These are phyloP conservation scores for Tyto alba DNA, from an alignment of 2,113 vertebrate genomes.

Conservation along the genomic window DNA sequence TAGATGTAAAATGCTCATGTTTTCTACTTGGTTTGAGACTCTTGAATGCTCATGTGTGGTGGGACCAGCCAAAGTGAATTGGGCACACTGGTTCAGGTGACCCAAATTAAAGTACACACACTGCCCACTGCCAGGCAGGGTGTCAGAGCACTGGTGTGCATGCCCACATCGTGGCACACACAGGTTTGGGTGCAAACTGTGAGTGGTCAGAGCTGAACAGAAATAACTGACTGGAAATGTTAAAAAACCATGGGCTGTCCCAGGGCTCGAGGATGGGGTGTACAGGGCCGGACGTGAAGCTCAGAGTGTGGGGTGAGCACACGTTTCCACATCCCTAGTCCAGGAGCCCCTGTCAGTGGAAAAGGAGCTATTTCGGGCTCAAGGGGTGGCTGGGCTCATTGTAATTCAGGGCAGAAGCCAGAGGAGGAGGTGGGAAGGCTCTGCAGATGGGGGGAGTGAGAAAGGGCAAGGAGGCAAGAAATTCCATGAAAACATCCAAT, in stretches of 20 bases:
- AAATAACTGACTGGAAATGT: not conserved
- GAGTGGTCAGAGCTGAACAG: not conserved
- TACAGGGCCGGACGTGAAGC: rapidly evolving
- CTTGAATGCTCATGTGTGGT: rapidly evolving
- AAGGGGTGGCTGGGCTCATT: not conserved
- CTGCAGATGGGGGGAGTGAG: not conserved
- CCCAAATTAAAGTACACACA: not conserved
- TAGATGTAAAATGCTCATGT: not conserved
- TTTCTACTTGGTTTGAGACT: not conserved
- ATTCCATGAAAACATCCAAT: not conserved
- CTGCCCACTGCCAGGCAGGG: rapidly evolving
- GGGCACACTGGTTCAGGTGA: rapidly evolving
- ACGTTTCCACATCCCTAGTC: rapidly evolving
- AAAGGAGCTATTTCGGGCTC: not conserved
- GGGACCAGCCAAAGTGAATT: not conserved
- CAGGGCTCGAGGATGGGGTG: rapidly evolving
- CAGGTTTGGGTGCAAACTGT: rapidly evolving
- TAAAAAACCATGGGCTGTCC: rapidly evolving
- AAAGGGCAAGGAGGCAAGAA: conserved; percentile 30
- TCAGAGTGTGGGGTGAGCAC: rapidly evolving
- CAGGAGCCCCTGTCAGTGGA: rapidly evolving
- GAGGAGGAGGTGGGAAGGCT: not conserved
- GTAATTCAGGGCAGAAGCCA: conserved; percentile 22
- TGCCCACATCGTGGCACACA: rapidly evolving
- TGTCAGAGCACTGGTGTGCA: rapidly evolving